These are phyloP conservation scores for Iselma pallidipennis DNA, from an alignment of 2,888 invertebrate genomes.

Conservation along the genomic window DNA sequence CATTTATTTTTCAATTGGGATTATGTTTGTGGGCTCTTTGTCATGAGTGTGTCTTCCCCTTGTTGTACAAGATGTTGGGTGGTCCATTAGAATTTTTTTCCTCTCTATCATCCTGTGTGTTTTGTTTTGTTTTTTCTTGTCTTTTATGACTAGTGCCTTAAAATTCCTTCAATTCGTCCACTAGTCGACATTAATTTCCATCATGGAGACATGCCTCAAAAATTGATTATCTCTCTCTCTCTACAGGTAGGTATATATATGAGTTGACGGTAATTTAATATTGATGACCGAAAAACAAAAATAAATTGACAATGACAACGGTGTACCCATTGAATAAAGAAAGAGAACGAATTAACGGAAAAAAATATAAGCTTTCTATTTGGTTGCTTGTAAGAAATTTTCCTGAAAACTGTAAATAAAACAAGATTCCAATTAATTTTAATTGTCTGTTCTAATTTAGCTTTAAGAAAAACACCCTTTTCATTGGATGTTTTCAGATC, in stretches of 20 bases:
- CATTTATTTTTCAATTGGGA: conserved; percentile 20
- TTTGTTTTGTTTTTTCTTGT: conserved; percentile 1
- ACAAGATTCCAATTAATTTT: conserved; percentile 41
- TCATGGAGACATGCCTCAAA: not conserved
- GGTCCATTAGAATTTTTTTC: conserved; percentile 15
- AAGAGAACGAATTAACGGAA: not conserved
- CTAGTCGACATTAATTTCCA: not conserved
- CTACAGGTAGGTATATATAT: not conserved
- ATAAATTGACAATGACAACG: too few species aligned
- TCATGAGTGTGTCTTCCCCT: conserved; percentile 14
- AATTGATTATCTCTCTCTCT: conserved; percentile 2
- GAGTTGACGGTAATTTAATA: not conserved
- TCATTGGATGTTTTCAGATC: conserved; percentile 13
- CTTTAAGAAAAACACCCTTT: conserved; percentile 24
- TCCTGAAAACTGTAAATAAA: conserved; percentile 33
- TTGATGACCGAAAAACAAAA: not conserved
- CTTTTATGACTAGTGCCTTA: conserved; percentile 4
- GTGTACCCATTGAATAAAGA: not conserved
- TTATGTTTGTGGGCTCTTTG: conserved; percentile 21
- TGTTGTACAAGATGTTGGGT: conserved; percentile 15
- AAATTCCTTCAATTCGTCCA: not conserved
- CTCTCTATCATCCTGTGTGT: too few species aligned
- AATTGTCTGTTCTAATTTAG: conserved; percentile 39
- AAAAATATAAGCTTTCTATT: conserved; percentile 8
- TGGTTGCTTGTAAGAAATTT: conserved; percentile 13